These are phyloP conservation scores for Paramormyrops hopkinsi DNA, from an alignment of 2,797 vertebrate genomes.

Conservation along the genomic window DNA sequence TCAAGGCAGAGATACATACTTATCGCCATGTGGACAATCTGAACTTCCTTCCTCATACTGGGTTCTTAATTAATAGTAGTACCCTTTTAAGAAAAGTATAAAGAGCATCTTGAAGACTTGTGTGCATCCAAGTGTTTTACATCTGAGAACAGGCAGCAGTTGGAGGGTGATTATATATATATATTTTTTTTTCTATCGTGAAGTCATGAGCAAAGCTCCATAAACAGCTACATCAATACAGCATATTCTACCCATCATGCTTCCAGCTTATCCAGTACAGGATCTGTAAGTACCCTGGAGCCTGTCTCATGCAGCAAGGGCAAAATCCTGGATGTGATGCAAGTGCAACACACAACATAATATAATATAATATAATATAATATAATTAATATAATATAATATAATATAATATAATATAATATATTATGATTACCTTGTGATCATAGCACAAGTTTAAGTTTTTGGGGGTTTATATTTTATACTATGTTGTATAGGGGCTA, in stretches of 20 bases:
- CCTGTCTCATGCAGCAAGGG: no score
- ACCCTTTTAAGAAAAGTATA: not conserved
- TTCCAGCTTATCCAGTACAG: no score
- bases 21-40: not conserved
- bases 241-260: no score
- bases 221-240: not conserved
- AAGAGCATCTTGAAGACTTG: not conserved
- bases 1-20: not conserved
- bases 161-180: not conserved
- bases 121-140: not conserved
- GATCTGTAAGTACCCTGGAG: no score
- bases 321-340: no score
- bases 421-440: not conserved
- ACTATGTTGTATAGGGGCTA: not conserved
- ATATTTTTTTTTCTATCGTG: no score
- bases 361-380: not conserved
- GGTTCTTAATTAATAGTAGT: not conserved
- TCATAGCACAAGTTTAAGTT: not conserved
- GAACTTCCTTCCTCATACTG: not conserved
- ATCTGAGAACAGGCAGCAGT: not conserved
- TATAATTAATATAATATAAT: not conserved
- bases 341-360: no score
- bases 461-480: not conserved
- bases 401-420: not conserved
- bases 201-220: no score